phyloP scores from a whole-genome alignment of 2,888 invertebrate species.

The Chalcosyrphus nemorum region DNA sequence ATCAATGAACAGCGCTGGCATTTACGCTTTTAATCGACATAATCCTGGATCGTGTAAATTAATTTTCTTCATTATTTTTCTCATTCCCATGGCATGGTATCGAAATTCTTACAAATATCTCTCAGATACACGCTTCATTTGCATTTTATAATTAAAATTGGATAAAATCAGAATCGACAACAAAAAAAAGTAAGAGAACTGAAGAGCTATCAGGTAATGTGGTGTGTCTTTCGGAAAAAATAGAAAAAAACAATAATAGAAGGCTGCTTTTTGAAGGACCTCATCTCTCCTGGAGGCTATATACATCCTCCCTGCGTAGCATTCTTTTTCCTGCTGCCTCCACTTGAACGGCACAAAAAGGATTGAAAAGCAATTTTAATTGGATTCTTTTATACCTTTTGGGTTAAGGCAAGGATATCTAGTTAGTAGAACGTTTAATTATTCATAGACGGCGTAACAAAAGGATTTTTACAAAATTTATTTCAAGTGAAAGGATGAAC shows the following conservation, averaged over 20 bases:
- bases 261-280: not conserved
- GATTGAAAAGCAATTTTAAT: conserved; percentile 27
- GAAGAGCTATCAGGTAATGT: not conserved
- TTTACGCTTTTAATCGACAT: not conserved
- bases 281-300: no score
- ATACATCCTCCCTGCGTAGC: conserved; percentile 27
- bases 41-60: not conserved
- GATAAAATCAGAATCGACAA: conserved; percentile 34
- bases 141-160: conserved; percentile 65
- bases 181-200: not conserved
- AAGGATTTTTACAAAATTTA: not conserved
- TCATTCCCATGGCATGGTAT: not conserved
- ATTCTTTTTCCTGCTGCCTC: not conserved
- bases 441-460: conserved; percentile 11
- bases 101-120: not conserved
- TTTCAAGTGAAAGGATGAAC: no score
- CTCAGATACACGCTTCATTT: conserved; percentile 34
- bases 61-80: not conserved
- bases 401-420: not conserved
- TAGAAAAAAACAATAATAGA: not conserved
- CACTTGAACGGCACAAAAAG: not conserved
- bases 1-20: not conserved
- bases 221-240: not conserved
- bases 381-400: conserved; percentile 29
- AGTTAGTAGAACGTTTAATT: conserved; percentile 24